Conservation (phyloP, 2,797 vertebrate genomes). For the Sebastes hubbsi region DNA sequence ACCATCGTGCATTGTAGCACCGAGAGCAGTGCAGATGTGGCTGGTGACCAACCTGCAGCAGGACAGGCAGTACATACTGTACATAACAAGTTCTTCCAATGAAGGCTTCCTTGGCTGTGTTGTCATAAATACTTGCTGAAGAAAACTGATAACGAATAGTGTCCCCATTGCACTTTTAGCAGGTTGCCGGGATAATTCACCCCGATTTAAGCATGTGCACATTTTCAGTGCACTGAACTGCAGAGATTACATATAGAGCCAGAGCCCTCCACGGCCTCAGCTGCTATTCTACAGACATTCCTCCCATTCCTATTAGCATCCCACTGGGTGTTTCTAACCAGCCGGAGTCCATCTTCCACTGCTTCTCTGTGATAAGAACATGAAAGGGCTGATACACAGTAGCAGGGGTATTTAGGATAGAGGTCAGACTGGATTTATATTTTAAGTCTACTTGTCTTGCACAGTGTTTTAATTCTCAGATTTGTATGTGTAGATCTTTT, state of each 20-base stretch:
- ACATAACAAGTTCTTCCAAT: not conserved
- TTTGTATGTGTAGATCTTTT: slow-evolving; percentile 14
- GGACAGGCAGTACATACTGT: not conserved
- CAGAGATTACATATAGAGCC: not conserved
- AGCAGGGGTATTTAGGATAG: slow-evolving; percentile 63
- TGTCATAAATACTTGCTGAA: not conserved
- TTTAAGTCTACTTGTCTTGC: not conserved
- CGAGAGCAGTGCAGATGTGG: not conserved
- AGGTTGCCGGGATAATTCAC: not conserved
- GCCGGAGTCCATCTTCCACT: slow-evolving; percentile 51
- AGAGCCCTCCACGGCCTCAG: slow-evolving; percentile 29
- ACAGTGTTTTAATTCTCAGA: not conserved
- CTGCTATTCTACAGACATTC: slow-evolving; percentile 67
- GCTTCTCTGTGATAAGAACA: slow-evolving; percentile 68
- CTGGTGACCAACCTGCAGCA: not conserved
- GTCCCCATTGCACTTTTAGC: not conserved
- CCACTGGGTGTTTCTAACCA: slow-evolving; percentile 51
- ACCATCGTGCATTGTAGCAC: not conserved
- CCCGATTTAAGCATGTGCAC: not conserved
- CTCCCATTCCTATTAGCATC: slow-evolving; percentile 70
- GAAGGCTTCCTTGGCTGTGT: not conserved
- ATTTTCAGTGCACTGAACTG: not conserved
- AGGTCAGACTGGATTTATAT: slow-evolving; percentile 54
- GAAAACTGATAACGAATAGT: not conserved
- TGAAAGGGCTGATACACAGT: slow-evolving; percentile 59